Conservation (phyloP, 2,113 vertebrate species). For the Serilophus lunatus region DNA sequence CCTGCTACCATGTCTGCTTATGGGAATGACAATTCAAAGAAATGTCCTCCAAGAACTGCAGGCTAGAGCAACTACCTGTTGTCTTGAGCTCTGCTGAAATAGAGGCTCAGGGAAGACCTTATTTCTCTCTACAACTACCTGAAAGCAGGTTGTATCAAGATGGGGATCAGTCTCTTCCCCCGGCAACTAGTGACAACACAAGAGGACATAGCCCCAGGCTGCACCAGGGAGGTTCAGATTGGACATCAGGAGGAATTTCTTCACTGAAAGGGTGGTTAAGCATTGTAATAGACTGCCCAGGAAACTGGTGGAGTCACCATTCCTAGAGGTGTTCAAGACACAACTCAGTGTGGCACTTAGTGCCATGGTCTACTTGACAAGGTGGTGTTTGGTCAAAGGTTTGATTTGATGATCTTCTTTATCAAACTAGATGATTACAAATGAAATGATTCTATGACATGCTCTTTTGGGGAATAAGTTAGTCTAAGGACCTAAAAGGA, state of each 20-base stretch:
- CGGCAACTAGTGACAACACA: not conserved
- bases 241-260: not conserved
- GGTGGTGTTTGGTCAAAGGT: not conserved
- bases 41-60: not conserved
- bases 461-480: not conserved
- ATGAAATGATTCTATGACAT: not conserved
- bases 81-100: not conserved
- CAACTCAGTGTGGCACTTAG: not conserved
- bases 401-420: not conserved
- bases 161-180: not conserved
- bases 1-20: not conserved
- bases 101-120: not conserved
- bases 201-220: not conserved
- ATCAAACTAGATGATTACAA: not conserved
- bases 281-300: not conserved
- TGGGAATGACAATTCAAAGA: not conserved
- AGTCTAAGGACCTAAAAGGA: not conserved
- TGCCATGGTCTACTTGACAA: not conserved
- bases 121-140: not conserved
- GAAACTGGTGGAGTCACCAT: not conserved
- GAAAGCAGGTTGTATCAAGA: not conserved
- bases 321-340: not conserved
- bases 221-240: not conserved
- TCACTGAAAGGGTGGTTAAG: not conserved
- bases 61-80: not conserved